These are phyloP conservation scores for Neosilurus mollespiculum DNA, from an alignment of 2,797 vertebrate genomes.

Conservation along the genomic window DNA sequence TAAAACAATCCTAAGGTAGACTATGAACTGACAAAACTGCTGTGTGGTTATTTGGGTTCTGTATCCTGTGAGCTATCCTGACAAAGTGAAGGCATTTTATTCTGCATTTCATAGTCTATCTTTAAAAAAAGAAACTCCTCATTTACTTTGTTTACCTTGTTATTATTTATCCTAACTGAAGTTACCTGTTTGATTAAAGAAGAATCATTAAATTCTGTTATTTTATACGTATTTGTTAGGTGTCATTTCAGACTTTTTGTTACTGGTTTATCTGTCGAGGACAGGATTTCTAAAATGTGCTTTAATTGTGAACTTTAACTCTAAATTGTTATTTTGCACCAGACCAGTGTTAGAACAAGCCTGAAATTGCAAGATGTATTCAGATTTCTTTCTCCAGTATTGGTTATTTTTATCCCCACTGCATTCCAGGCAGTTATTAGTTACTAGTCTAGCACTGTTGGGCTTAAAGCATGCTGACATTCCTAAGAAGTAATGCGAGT, in stretches of 20 bases:
- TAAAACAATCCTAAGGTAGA: not conserved
- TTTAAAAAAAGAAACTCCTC: conserved; percentile 30
- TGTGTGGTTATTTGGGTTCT: conserved; percentile 12
- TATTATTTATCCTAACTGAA: conserved; percentile 6
- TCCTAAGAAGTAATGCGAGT: conserved; percentile 30
- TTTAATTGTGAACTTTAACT: not conserved
- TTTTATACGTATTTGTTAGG: conserved; percentile 59
- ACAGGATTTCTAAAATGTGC: not conserved
- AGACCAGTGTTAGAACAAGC: not conserved
- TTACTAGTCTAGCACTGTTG: conserved; percentile 1
- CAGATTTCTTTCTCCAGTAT: not conserved
- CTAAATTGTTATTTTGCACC: not conserved
- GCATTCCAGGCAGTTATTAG: not conserved
- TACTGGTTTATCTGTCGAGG: not conserved
- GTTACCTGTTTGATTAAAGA: conserved; percentile 21
- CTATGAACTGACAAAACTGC: not conserved
- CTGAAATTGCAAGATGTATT: not conserved
- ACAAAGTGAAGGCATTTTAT: conserved; percentile 28
- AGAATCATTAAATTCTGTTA: conserved; percentile 62
- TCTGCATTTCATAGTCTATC: conserved; percentile 36
- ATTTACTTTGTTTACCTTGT: conserved; percentile 44
- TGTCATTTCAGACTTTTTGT: conserved; percentile 41
- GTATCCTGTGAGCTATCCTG: not conserved
- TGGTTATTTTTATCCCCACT: not conserved
- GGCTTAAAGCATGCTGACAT: conserved; percentile 20